These are phyloP conservation scores for Sclerurus mexicanus DNA, from an alignment of 2,113 vertebrate species.

Conservation along the genomic window DNA sequence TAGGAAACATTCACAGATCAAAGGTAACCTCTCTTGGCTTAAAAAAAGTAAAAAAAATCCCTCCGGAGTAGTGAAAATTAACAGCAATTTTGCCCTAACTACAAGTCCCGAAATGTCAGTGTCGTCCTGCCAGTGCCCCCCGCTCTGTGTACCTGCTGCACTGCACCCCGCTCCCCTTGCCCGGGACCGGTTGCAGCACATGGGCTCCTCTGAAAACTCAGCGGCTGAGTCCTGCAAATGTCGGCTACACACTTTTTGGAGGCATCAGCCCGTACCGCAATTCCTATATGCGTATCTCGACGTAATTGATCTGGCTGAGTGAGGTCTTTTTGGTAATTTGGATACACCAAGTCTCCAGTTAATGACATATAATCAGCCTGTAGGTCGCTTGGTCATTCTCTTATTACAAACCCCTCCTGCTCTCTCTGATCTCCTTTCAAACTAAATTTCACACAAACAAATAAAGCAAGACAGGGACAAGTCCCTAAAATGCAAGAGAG, in stretches of 20 bases:
- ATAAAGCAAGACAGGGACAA: constrained; percentile 87
- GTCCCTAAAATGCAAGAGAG: constrained; percentile 60
- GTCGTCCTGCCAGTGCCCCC: not conserved
- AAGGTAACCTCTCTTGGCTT: constrained; percentile 54
- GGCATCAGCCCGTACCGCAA: constrained; percentile 32
- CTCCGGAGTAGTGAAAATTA: constrained; percentile 64
- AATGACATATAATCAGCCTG: constrained; percentile 93
- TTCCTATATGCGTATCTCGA: constrained; percentile 12
- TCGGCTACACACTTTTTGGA: constrained; percentile 36
- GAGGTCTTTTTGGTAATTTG: constrained; percentile 83
- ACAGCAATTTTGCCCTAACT: constrained; percentile 52
- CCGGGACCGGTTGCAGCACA: not conserved
- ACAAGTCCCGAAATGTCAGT: not conserved
- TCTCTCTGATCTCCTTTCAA: constrained; percentile 91
- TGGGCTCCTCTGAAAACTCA: not conserved
- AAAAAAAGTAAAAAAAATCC: constrained; percentile 5
- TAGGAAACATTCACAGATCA: constrained; percentile 56
- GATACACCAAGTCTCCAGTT: constrained; percentile 89
- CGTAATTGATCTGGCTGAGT: constrained; percentile 51
- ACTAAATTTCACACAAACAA: constrained; percentile 88
- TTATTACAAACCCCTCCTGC: constrained; percentile 85
- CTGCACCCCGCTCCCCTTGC: not conserved
- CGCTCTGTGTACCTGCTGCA: not conserved
- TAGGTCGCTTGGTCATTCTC: constrained; percentile 92
- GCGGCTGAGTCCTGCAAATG: constrained; percentile 3